Conservation (phyloP, 2,888 invertebrate genomes). For the Euzophera pinguis region DNA sequence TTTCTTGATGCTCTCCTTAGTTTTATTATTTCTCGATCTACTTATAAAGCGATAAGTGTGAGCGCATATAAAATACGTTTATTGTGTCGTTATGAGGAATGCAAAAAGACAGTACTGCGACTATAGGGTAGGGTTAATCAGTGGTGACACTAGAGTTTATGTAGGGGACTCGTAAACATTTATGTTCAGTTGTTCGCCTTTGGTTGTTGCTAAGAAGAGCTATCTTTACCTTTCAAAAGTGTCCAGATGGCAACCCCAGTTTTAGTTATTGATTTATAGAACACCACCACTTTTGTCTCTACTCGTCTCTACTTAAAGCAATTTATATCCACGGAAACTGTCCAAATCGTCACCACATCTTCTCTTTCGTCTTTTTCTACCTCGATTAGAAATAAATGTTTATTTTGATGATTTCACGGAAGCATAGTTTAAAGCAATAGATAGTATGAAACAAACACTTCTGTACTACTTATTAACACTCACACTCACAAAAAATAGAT, state of each 20-base stretch:
- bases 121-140: slow-evolving; percentile 54
- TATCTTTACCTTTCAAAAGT: not conserved
- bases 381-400: too few relatives aligned
- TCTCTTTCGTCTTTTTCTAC: too few relatives aligned
- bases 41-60: slow-evolving; percentile 78
- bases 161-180: slow-evolving; percentile 23
- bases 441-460: too few relatives aligned
- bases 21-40: slow-evolving; percentile 79
- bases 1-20: slow-evolving; percentile 77
- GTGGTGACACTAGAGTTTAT: slow-evolving; percentile 42
- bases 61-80: slow-evolving; percentile 76
- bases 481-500: too few relatives aligned
- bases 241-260: not conserved
- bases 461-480: too few relatives aligned
- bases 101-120: slow-evolving; percentile 72
- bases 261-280: too few relatives aligned
- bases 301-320: too few relatives aligned
- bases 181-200: slow-evolving; percentile 4
- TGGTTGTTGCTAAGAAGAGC: not conserved
- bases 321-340: too few relatives aligned
- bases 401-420: too few relatives aligned
- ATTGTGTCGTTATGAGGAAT: slow-evolving; percentile 69
- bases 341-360: too few relatives aligned
- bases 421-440: too few relatives aligned
- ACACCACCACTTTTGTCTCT: too few relatives aligned